Percentiles rank a stretch among this genome's conserved stretches.
These are phyloP conservation scores for Cossypha niveicapilla DNA, from an alignment of 2,797 vertebrate species.

Conservation along the genomic window DNA sequence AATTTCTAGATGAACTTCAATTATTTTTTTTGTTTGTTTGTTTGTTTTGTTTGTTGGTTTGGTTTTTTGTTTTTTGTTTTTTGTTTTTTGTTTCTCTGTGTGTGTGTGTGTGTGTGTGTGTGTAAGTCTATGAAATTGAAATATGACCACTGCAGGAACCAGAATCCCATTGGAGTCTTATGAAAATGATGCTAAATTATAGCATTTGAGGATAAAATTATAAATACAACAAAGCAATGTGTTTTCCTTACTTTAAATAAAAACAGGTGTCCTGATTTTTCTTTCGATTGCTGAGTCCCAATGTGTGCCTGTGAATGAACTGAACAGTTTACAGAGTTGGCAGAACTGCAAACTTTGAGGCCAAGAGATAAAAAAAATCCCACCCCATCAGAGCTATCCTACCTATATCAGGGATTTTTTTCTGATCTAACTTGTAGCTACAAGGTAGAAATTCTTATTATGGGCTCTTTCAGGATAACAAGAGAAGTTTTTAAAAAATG, in stretches of 20 bases:
- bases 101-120: neutral
- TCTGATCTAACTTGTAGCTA: neutral
- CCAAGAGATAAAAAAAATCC: neutral
- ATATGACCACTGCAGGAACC: neutral
- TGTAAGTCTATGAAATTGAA: neutral
- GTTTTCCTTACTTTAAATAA: neutral
- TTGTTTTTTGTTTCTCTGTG: too few species aligned
- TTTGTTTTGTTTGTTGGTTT: too few species aligned
- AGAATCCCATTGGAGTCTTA: neutral
- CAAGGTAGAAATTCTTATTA: neutral
- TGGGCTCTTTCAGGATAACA: neutral
- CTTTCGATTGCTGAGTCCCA: neutral
- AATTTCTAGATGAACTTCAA: neutral
- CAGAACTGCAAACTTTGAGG: neutral
- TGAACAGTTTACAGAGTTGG: neutral
- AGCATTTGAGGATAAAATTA: neutral
- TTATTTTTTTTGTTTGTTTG: too few species aligned
- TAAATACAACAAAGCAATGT: neutral
- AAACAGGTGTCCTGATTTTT: neutral
- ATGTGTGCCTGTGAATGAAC: neutral
- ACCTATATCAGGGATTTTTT: neutral
- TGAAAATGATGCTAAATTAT: neutral
- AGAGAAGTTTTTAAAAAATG: neutral
- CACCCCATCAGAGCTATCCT: neutral
- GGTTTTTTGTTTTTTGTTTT: too few species aligned